Percentiles rank a stretch among this genome's conserved stretches.
phyloP scores from a whole-genome alignment of 2,888 invertebrate genomes.

The Blastobasis lacticolella region DNA sequence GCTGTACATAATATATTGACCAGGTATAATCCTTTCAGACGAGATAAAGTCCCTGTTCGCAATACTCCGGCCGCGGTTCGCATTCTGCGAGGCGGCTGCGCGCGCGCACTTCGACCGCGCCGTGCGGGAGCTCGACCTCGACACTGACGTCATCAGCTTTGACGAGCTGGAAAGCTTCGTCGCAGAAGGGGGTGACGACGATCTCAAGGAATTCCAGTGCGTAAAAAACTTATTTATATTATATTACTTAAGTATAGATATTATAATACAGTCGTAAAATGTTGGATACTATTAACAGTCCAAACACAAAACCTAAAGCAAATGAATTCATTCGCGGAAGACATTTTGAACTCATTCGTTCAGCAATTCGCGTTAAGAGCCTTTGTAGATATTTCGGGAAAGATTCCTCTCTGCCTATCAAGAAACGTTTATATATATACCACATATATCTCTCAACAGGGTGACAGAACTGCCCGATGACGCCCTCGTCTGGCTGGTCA shows the following conservation, averaged over 20 bases:
- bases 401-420: too few species aligned
- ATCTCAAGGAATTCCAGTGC: too few species aligned
- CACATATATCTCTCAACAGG: not conserved
- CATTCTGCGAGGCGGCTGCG: constrained; percentile 39
- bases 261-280: too few species aligned
- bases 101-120: constrained; percentile 26
- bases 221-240: too few species aligned
- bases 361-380: too few species aligned
- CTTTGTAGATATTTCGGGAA: too few species aligned
- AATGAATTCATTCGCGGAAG: too few species aligned
- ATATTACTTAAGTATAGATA: too few species aligned
- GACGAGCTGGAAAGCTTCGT: constrained; percentile 35
- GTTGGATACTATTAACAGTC: too few species aligned
- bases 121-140: constrained; percentile 26
- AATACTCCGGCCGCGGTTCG: constrained; percentile 38
- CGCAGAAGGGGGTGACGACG: not conserved
- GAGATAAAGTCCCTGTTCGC: constrained; percentile 41
- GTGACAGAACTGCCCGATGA: not conserved
- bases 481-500: constrained; percentile 10
- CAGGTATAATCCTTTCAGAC: constrained; percentile 27
- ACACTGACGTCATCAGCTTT: constrained; percentile 37
- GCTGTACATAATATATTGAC: not conserved
- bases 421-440: too few species aligned
- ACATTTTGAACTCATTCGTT: too few species aligned
- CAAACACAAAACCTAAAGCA: too few species aligned